Conservation (phyloP, 2,888 invertebrate species). For the Perizoma affinitatum region DNA sequence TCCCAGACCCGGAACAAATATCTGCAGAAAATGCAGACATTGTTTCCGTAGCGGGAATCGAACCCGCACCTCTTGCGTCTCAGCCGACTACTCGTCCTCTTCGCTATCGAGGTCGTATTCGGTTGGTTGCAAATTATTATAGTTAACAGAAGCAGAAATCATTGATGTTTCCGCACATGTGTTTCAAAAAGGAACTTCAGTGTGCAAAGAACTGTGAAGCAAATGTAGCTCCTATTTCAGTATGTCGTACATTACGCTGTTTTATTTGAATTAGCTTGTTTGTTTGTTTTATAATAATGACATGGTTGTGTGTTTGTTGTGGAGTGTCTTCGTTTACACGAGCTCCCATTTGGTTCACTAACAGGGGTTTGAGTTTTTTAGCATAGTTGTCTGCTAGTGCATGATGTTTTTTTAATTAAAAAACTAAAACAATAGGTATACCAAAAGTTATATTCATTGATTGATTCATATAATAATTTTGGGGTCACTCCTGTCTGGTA, state of each 20-base stretch:
- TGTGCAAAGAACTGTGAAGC: slow-evolving; percentile 21
- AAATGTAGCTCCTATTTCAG: slow-evolving; percentile 7
- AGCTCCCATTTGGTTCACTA: too few species aligned
- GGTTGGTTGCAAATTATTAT: slow-evolving; percentile 13
- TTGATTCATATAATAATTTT: too few species aligned
- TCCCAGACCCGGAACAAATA: not conserved
- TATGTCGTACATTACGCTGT: slow-evolving; percentile 10
- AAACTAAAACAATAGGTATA: too few species aligned
- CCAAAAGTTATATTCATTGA: too few species aligned
- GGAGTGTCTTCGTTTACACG: not conserved
- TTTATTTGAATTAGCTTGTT: slow-evolving; percentile 20
- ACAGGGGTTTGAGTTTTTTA: too few species aligned
- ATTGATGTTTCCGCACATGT: slow-evolving; percentile 34
- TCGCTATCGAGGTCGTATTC: too few species aligned
- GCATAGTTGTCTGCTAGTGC: too few species aligned
- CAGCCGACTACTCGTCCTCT: not conserved
- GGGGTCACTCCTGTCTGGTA: too few species aligned
- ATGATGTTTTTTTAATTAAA: too few species aligned
- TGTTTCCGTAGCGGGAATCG: too few species aligned
- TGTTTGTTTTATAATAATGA: not conserved
- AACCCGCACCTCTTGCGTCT: too few species aligned
- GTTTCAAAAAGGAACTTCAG: slow-evolving; percentile 15
- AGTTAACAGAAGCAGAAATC: slow-evolving; percentile 46
- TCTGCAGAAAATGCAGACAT: not conserved
- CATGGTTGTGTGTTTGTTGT: slow-evolving; percentile 2